Evolutionary conservation across 2,797 vertebrate genomes (phyloP), one percentile per base, ranked within the genome.

Genomic region (Echeneis naucrates): DNA sequence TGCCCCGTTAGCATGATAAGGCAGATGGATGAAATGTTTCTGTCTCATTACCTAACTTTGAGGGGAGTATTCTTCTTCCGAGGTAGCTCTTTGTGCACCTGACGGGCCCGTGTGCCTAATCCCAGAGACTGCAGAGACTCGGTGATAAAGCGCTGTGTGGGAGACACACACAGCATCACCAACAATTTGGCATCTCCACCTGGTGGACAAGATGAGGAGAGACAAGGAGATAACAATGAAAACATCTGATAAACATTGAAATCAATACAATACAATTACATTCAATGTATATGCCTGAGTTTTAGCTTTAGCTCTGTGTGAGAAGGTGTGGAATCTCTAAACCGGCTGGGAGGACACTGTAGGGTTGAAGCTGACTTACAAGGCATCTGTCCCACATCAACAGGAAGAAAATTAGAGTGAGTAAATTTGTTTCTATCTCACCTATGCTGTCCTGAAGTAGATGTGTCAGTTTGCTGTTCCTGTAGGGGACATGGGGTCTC

Each of bases 391-490:
- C 42, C n/a, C 13, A 32, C 17, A 17, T n/a, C 23, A 14, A 19
- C 35, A 38, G 21, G 42, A 8, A 9, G 17, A 21, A 54, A 12
- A 6, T 55, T 8, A 45, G 17, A 65, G 44, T 42, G 40, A 45
- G 38, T 53, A 23, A 21, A 55, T 65, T 61, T 40, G 16, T 50
- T 33, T 40, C 44, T 54, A 50, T 40, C 52, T 26, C 59, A 97
- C 96, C 96, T 51, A 96, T 84, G 0, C 94, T 93, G 10, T 95
- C 95, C 88, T 96, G 96, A 4, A 97, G 94, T 27, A 97, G 88
- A 65, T 94, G 95, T 0, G 96, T 97, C 23, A 97, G 95, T 87
- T 91, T 96, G 93, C 96, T 97, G 92, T 97, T 96, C 27, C 95
- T 88, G 68, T 96, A 96, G 0, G 96, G 97, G 5, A 96, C 21